Base-by-base conservation (phyloP, 2,113 vertebrate species). In the Lycocorax pyrrhopterus region DNA sequence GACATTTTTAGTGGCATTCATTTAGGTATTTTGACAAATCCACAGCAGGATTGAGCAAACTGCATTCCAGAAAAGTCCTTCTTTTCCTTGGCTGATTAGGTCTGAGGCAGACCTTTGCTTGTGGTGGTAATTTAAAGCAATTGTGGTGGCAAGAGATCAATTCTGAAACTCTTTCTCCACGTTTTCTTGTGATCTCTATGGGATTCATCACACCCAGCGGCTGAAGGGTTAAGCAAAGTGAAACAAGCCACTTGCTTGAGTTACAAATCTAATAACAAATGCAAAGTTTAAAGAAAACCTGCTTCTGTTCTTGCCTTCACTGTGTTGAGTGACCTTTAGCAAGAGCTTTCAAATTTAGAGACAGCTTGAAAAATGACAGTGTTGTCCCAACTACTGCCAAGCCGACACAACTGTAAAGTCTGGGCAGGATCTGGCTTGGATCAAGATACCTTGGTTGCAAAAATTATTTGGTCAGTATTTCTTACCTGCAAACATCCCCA, bases 401-500 rank as follows among this genome's bases (percentile, higher is more conserved):
- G 20, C 12, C 0, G 0, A 16, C 8, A 5, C 5, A 60, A 3
- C 13, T 67, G 7, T 32, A 5, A 86, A 58, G 9, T 29, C n/a
- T 79, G 58, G 44, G 30, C 15, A 71, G 37, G 55, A 21, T 13
- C 4, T 29, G 16, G 6, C 27, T 67, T 41, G 10, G 4, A 7
- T 46, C 17, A 33, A 72, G 58, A 52, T 7, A 33, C 1, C 5
- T 5, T 51, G 25, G 7, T 20, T 35, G 51, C 16, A 55, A 44
- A 93, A 53, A 41, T 47, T 1, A 30, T 68, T 66, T 67, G 23
- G 2, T 77, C 43, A 64, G 16, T 29, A 21, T 37, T 63, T 76
- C 53, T 55, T 62, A 99, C 99, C 99, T 97, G 99, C 99, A 49
- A 99, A 97, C 97, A 99, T 98, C 32, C 99, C 99, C 51, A 99